Conservation (phyloP, 2,888 invertebrate genomes). For the Rhingia campestris region DNA sequence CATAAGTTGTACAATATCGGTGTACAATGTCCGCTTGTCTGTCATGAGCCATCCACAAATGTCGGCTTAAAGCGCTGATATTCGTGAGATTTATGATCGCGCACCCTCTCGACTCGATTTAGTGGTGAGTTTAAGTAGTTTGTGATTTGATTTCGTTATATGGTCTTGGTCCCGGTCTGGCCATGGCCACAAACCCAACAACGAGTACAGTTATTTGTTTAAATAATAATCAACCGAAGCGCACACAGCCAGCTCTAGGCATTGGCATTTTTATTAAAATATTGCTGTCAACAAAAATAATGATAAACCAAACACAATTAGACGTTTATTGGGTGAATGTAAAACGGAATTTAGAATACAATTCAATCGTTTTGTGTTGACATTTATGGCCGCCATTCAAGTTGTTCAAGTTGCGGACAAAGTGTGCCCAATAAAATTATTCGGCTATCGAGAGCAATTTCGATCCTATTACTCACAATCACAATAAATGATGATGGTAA, state of each 20-base stretch:
- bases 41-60: conserved; percentile 39
- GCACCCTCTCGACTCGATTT: conserved; percentile 10
- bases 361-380: conserved; percentile 50
- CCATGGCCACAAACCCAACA: neutral
- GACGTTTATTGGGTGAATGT: conserved; percentile 50
- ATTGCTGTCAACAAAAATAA: conserved; percentile 45
- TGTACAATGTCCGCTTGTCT: conserved; percentile 34
- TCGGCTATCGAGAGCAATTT: conserved; percentile 39
- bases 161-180: neutral
- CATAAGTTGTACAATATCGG: conserved; percentile 1
- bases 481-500: conserved; percentile 26
- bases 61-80: conserved; percentile 37
- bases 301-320: conserved; percentile 58
- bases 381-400: conserved; percentile 55
- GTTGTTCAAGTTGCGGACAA: conserved; percentile 36
- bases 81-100: conserved; percentile 40
- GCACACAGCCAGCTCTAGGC: neutral
- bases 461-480: conserved; percentile 49
- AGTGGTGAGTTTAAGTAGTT: conserved; percentile 34
- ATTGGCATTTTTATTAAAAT: conserved; percentile 41
- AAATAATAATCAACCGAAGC: neutral
- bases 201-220: conserved; percentile 28
- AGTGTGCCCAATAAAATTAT: conserved; percentile 41
- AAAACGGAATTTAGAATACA: conserved; percentile 59
- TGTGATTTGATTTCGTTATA: conserved; percentile 53